These are phyloP conservation scores for Falcunculus frontatus DNA, from an alignment of 2,113 vertebrate species.

Conservation along the genomic window DNA sequence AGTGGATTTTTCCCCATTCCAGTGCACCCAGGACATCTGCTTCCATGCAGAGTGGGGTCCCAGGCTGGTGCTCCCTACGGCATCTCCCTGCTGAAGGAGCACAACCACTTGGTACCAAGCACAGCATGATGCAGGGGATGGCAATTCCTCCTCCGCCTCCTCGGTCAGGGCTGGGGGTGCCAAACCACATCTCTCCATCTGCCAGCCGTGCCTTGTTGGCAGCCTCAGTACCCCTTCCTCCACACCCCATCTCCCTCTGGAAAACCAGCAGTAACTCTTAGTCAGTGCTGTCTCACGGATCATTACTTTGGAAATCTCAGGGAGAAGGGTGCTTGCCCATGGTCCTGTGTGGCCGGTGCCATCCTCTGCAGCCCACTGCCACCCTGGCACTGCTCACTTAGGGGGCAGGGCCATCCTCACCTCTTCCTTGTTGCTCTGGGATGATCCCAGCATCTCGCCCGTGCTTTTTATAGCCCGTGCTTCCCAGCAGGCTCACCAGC, in stretches of 20 bases:
- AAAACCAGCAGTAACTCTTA: not conserved
- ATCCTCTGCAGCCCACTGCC: not conserved
- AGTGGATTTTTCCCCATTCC: not conserved
- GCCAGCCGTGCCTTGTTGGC: not conserved
- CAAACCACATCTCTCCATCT: not conserved
- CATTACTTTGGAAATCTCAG: not conserved
- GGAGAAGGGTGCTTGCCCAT: not conserved
- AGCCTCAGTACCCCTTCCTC: not conserved
- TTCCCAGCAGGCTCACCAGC: not conserved
- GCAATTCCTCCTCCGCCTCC: not conserved
- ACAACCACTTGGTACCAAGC: not conserved
- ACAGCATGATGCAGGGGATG: not conserved
- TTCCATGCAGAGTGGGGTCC: fast-evolving
- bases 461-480: not conserved
- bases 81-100: not conserved
- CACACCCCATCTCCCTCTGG: not conserved
- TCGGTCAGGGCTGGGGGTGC: fast-evolving
- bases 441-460: not conserved
- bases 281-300: not conserved
- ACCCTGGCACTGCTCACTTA: not conserved
- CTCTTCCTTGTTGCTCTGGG: fast-evolving
- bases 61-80: fast-evolving
- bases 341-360: fast-evolving
- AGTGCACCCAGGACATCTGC: not conserved
- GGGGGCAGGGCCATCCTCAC: not conserved